These are phyloP conservation scores for Telmatochromis brichardi DNA, from an alignment of 2,113 vertebrate genomes.

Conservation along the genomic window DNA sequence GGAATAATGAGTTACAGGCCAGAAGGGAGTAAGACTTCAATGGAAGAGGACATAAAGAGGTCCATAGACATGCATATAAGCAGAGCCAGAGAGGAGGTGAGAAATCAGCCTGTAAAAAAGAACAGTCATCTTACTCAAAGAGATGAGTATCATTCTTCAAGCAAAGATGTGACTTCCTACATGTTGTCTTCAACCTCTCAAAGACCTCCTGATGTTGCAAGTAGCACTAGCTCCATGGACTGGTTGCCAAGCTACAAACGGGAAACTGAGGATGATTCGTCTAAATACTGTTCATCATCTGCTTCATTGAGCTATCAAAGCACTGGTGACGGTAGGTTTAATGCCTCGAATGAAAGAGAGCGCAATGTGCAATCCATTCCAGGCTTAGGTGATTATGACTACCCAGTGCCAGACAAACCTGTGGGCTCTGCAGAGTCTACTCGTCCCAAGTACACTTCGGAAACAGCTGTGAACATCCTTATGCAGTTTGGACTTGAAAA, in stretches of 20 bases:
- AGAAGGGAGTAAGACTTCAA: too few species aligned
- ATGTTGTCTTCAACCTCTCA: neutral
- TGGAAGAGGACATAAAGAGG: slow-evolving; percentile 1
- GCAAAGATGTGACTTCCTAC: neutral
- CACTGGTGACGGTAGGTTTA: neutral
- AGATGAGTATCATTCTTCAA: slow-evolving; percentile 3
- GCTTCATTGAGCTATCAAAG: slow-evolving; percentile 8
- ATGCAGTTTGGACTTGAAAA: slow-evolving; percentile 87
- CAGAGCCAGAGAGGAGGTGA: slow-evolving; percentile 68
- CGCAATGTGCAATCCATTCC: neutral
- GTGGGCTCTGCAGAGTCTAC: neutral
- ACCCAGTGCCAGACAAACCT: neutral
- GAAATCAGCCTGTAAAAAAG: slow-evolving; percentile 52
- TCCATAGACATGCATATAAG: slow-evolving; percentile 61
- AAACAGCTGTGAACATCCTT: slow-evolving; percentile 87
- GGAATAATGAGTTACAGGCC: neutral
- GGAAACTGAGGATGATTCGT: neutral
- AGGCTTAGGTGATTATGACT: slow-evolving; percentile 27
- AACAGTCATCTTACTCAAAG: slow-evolving; percentile 53
- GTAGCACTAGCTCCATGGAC: slow-evolving; percentile 12
- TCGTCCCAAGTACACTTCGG: slow-evolving; percentile 73
- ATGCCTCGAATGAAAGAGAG: neutral
- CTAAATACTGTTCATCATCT: slow-evolving; percentile 16
- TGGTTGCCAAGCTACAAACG: slow-evolving; percentile 37
- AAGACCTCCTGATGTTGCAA: neutral